Conservation (phyloP, 2,888 invertebrate species). For the Rapana venosa region DNA sequence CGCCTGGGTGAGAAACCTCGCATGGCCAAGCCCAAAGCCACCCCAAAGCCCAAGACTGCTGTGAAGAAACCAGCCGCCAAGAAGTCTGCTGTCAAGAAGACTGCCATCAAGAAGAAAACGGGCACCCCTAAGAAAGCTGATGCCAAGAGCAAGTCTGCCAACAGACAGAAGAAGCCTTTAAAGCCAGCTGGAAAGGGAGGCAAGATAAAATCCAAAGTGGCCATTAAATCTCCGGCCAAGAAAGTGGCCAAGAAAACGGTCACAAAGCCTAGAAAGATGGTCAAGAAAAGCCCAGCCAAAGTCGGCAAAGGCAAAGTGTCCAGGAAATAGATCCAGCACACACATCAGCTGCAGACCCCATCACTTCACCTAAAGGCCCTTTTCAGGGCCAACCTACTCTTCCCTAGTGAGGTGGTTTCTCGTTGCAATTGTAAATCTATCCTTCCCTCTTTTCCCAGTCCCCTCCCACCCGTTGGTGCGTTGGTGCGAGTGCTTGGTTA, state of each 20-base stretch:
- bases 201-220: background rate
- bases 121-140: background rate
- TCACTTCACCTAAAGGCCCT: conserved; percentile 36
- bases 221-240: conserved; percentile 25
- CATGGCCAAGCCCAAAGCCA: conserved; percentile 28
- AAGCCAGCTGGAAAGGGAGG: conserved; percentile 23
- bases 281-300: conserved; percentile 29
- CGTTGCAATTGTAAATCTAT: background rate
- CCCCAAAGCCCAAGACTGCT: conserved; percentile 35
- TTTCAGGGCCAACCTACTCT: conserved; percentile 45
- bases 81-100: background rate
- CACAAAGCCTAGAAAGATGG: conserved; percentile 10
- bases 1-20: conserved; percentile 41
- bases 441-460: too few species aligned
- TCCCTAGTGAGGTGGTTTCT: background rate
- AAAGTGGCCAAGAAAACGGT: conserved; percentile 44
- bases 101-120: background rate
- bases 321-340: background rate
- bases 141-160: conserved; percentile 14
- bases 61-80: conserved; percentile 37
- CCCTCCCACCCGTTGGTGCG: too few species aligned
- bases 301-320: background rate
- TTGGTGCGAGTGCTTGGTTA: too few species aligned
- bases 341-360: background rate
- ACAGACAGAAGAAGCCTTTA: conserved; percentile 4